A percentile compares a stretch with the other conserved stretches of the same genome.
Conservation (phyloP, 2,797 vertebrate genomes). For the Sebastes vulpes region DNA sequence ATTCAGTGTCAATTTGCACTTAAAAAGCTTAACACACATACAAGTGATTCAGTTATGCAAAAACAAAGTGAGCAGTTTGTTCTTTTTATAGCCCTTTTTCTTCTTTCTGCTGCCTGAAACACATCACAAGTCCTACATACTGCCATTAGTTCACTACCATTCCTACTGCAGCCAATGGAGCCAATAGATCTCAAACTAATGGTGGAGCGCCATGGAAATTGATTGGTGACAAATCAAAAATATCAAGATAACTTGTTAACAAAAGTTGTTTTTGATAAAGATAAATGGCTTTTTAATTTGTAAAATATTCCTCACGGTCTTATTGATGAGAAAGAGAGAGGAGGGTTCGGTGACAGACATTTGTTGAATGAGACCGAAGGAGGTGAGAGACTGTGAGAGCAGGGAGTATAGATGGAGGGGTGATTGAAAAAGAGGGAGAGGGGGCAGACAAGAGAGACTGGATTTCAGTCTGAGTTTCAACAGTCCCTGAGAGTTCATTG, state of each 20-base stretch:
- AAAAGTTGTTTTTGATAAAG: slow-evolving; percentile 25
- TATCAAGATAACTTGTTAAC: slow-evolving; percentile 20
- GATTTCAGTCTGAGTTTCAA: slow-evolving; percentile 18
- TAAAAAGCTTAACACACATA: neutral
- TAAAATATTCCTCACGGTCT: slow-evolving; percentile 1
- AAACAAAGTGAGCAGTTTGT: neutral
- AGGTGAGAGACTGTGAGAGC: slow-evolving; percentile 26
- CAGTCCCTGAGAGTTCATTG: slow-evolving; percentile 1
- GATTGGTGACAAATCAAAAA: slow-evolving; percentile 23
- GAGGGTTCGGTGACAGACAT: neutral
- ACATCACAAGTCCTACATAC: neutral
- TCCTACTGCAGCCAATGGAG: neutral
- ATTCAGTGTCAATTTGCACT: neutral
- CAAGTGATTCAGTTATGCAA: neutral
- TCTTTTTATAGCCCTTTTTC: neutral
- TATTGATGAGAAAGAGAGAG: slow-evolving; percentile 23
- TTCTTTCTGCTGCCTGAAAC: neutral
- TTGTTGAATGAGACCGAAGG: slow-evolving; percentile 33
- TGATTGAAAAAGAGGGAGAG: neutral
- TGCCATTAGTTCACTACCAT: neutral
- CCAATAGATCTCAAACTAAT: slow-evolving; percentile 10
- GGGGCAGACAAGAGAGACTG: neutral
- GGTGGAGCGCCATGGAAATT: neutral
- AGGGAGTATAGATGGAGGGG: slow-evolving; percentile 4
- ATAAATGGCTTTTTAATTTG: slow-evolving; percentile 10